Percentiles rank a stretch among this genome's conserved stretches.
phyloP scores from a whole-genome alignment of 2,797 vertebrate species.

The Fistularia commersonii region DNA sequence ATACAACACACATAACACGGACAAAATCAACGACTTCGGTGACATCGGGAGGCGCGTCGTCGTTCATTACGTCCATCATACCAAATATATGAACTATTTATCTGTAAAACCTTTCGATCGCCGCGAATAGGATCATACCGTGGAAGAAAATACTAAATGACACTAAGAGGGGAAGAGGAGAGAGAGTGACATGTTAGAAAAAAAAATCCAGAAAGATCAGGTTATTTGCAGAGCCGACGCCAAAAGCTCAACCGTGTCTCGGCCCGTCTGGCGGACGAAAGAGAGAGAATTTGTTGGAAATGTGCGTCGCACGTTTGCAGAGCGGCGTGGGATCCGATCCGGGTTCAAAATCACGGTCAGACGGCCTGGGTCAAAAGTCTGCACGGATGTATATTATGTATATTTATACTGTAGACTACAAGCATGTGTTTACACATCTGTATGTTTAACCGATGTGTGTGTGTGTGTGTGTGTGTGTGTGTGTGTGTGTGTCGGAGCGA shows the following conservation, averaged over 20 bases:
- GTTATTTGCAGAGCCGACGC: conserved; percentile 40
- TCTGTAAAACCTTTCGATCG: too few relatives aligned
- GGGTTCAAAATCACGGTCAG: too few relatives aligned
- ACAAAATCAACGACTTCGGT: too few relatives aligned
- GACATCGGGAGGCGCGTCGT: too few relatives aligned
- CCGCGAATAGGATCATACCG: conserved; percentile 3
- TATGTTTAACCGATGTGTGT: conserved; percentile 23
- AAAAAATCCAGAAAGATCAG: conserved; percentile 35
- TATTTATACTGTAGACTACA: too few relatives aligned
- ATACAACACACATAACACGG: too few relatives aligned
- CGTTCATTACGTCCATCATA: too few relatives aligned
- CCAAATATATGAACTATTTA: too few relatives aligned
- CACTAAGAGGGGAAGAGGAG: conserved; percentile 18
- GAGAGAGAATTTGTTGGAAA: conserved; percentile 18
- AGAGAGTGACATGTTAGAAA: conserved; percentile 10
- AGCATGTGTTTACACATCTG: conserved; percentile 22
- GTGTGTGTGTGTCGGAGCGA: conserved; percentile 17
- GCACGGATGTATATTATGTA: too few relatives aligned
- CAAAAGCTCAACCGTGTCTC: conserved; percentile 27
- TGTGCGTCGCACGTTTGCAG: too few relatives aligned
- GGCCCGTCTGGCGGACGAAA: conserved; percentile 26
- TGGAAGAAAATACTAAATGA: conserved; percentile 11
- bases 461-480: conserved; percentile 12
- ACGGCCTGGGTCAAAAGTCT: too few relatives aligned
- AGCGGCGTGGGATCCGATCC: too few relatives aligned